phyloP scores from a whole-genome alignment of 2,797 vertebrate genomes.

The Sparidentex hasta region DNA sequence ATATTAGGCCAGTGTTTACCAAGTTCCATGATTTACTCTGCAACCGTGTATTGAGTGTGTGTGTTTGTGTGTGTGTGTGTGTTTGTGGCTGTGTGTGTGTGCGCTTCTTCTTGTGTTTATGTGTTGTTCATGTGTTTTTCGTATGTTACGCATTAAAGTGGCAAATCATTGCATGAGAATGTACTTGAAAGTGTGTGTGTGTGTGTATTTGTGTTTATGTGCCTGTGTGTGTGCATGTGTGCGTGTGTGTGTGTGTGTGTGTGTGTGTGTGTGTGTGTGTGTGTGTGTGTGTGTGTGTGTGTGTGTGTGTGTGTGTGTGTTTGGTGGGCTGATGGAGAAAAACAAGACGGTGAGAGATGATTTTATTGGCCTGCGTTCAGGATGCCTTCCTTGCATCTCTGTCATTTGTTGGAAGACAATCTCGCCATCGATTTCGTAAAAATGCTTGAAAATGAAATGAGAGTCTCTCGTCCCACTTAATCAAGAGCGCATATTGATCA shows the following conservation, averaged over 20 bases:
- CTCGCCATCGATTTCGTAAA: constrained; percentile 96
- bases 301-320: constrained; percentile 31
- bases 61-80: constrained; percentile 38
- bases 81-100: constrained; percentile 46
- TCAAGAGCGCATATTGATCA: constrained; percentile 92
- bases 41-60: constrained; percentile 68
- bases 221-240: too few species aligned
- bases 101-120: constrained; percentile 56
- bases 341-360: constrained; percentile 84
- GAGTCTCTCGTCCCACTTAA: constrained; percentile 91
- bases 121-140: constrained; percentile 32
- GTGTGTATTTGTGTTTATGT: too few species aligned
- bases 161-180: constrained; percentile 34
- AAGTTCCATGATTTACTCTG: constrained; percentile 93
- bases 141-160: constrained; percentile 71
- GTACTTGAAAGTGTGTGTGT: background rate
- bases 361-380: constrained; percentile 87
- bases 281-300: background rate
- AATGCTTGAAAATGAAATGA: constrained; percentile 97
- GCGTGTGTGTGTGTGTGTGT: background rate
- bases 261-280: constrained; percentile 6
- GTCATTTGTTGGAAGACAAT: constrained; percentile 95
- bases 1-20: constrained; percentile 93
- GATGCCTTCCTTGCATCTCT: constrained; percentile 91
- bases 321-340: constrained; percentile 53